Conservation (phyloP, 2,888 invertebrate species). For the Cyaniris semiargus region DNA sequence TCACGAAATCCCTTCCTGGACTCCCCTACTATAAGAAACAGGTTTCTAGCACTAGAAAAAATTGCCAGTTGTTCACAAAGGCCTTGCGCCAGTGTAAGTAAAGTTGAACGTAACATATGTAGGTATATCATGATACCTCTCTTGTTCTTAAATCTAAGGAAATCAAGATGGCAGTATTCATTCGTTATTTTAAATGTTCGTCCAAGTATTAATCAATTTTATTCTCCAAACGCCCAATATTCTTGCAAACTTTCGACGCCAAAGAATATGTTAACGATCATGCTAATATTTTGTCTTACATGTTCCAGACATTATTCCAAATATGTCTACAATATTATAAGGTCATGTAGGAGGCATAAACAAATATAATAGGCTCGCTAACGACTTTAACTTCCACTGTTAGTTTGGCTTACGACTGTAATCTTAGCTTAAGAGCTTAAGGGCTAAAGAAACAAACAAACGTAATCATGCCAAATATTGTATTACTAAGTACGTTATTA, state of each 20-base stretch:
- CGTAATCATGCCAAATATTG: slow-evolving; percentile 1
- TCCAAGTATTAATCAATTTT: too few relatives aligned
- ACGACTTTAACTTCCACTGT: slow-evolving; percentile 6
- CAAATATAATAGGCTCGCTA: slow-evolving; percentile 1
- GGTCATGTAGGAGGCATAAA: background rate
- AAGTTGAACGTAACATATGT: too few relatives aligned
- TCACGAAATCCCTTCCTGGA: too few relatives aligned
- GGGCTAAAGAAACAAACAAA: slow-evolving; percentile 13
- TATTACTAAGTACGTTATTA: background rate
- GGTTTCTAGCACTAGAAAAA: background rate
- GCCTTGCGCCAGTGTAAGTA: background rate
- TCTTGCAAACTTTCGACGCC: background rate
- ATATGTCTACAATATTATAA: background rate
- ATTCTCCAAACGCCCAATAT: background rate
- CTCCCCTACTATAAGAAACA: too few relatives aligned
- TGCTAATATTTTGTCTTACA: background rate
- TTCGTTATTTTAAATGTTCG: too few relatives aligned
- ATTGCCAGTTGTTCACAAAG: background rate
- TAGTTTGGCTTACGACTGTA: slow-evolving; percentile 10
- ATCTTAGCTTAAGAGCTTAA: slow-evolving; percentile 7
- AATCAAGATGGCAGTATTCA: too few relatives aligned
- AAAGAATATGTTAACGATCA: background rate
- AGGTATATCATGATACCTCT: too few relatives aligned
- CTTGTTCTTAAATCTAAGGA: too few relatives aligned
- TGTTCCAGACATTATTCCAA: background rate